Conservation (phyloP, 2,888 invertebrate genomes). For the Tuberolachnus salignus region DNA sequence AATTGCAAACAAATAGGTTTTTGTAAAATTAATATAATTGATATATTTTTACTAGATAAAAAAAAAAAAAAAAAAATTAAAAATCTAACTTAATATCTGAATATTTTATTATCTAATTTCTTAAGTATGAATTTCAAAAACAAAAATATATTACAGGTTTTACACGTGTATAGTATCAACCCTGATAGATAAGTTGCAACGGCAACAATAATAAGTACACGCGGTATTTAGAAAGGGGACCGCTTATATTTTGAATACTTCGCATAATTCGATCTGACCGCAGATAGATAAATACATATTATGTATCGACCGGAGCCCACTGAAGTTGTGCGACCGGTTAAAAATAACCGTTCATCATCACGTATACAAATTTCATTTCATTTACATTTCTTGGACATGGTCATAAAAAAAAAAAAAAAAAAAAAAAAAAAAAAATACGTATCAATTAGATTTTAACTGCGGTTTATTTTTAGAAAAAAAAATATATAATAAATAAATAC, state of each 20-base stretch:
- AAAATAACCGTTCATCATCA: conserved; percentile 18
- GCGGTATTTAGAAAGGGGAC: background rate
- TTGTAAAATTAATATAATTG: too few species aligned
- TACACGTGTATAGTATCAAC: too few species aligned
- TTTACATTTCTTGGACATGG: conserved; percentile 21
- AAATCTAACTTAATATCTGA: too few species aligned
- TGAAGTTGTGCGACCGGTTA: background rate
- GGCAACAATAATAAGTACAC: too few species aligned
- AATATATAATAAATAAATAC: too few species aligned
- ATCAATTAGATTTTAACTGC: conserved; percentile 9
- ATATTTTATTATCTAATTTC: too few species aligned
- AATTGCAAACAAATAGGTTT: too few species aligned
- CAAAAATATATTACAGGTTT: too few species aligned
- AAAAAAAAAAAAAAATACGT: background rate
- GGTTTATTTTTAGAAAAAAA: conserved; percentile 28
- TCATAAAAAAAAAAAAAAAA: background rate
- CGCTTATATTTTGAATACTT: conserved; percentile 14
- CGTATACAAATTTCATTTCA: conserved; percentile 21
- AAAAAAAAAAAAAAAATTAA: too few species aligned
- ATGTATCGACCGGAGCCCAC: background rate
- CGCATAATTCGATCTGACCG: conserved; percentile 11
- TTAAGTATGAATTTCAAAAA: too few species aligned
- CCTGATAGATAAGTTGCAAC: too few species aligned
- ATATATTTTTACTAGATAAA: too few species aligned
- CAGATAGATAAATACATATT: background rate